Evolutionary conservation across 2,797 vertebrate genomes (phyloP).

Genomic region (Threskiornis aethiopicus): DNA sequence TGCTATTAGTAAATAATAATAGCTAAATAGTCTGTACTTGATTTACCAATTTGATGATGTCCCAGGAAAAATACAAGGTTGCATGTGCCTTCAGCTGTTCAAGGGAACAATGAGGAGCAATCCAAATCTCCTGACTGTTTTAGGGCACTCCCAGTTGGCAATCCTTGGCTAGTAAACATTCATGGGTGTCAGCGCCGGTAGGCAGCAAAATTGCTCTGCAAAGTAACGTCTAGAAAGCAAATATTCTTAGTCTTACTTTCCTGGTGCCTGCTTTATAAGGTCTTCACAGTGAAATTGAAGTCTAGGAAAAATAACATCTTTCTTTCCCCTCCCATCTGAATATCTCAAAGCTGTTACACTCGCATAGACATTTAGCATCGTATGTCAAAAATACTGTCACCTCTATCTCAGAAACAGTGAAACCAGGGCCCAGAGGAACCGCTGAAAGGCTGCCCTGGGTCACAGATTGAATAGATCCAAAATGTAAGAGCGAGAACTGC

Average conservation of each 20-base stretch:
- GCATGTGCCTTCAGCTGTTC: not conserved
- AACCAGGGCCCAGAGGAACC: not conserved
- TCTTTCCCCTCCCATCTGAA: not conserved
- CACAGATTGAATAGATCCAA: not conserved
- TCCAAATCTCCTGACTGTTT: not conserved
- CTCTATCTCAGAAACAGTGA: not conserved
- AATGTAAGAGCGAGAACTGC: not conserved
- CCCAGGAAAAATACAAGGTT: not conserved
- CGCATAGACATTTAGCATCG: not conserved
- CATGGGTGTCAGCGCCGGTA: not conserved
- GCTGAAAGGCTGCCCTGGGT: not conserved
- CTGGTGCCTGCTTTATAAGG: not conserved
- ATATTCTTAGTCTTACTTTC: not conserved
- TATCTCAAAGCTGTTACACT: not conserved
- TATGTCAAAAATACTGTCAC: not conserved
- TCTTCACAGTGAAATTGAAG: not conserved
- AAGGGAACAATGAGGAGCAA: not conserved
- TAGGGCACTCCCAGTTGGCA: not conserved
- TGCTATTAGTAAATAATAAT: not conserved
- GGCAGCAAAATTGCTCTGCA: not conserved
- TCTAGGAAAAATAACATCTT: not conserved
- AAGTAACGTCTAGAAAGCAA: not conserved
- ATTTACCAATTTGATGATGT: not conserved
- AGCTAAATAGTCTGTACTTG: not conserved
- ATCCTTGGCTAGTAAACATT: not conserved